Evolutionary conservation across 2,888 invertebrate genomes (phyloP).

Genomic region (Priocnemis perturbator): DNA sequence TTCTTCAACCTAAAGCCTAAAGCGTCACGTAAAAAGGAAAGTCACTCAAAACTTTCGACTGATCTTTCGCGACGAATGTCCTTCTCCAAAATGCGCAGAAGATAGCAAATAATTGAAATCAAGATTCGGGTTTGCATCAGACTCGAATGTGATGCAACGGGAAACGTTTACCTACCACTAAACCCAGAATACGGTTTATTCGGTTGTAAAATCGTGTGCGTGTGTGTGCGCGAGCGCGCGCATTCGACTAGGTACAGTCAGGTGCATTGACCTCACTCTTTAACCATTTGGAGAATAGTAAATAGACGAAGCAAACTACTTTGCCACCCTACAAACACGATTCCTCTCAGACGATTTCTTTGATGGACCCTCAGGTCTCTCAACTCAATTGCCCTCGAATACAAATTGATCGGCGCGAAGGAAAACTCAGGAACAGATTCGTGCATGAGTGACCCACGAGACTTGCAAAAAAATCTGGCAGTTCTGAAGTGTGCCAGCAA

Average conservation of each 20-base stretch:
- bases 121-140: conserved; percentile 35
- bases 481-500: no score
- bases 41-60: no score
- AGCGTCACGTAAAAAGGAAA: no score
- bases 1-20: no score
- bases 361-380: conserved; percentile 7
- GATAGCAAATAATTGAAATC: neutral
- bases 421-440: no score
- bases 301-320: conserved; percentile 41
- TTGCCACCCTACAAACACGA: conserved; percentile 13
- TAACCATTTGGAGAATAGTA: conserved; percentile 29
- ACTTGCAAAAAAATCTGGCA: no score
- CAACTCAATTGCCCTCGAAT: no score
- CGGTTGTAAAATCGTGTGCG: neutral
- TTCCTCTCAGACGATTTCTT: conserved; percentile 18
- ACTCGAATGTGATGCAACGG: neutral
- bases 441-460: no score
- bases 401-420: no score
- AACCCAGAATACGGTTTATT: conserved; percentile 22
- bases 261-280: conserved; percentile 25
- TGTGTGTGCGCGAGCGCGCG: conserved; percentile 10
- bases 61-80: no score
- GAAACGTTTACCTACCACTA: conserved; percentile 31
- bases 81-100: neutral
- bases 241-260: conserved; percentile 8